These are phyloP conservation scores for Stenotaenia linearis DNA, from an alignment of 2,888 invertebrate species.

Conservation along the genomic window DNA sequence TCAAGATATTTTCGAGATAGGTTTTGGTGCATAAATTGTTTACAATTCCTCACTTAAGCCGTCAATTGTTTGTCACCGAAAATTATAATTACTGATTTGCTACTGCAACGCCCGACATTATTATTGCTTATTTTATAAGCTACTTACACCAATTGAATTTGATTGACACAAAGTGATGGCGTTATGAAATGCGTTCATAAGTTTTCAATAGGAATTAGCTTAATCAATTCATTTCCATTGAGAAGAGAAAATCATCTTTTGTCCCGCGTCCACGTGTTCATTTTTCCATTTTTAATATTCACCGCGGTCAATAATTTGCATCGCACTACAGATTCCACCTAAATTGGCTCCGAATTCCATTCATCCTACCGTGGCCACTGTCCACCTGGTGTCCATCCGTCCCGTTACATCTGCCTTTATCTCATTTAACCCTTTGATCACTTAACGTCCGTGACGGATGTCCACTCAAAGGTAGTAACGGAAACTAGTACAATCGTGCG, in stretches of 20 bases:
- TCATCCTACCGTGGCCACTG: background rate
- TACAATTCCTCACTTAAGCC: no score
- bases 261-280: background rate
- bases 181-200: background rate
- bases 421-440: slow-evolving; percentile 6
- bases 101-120: background rate
- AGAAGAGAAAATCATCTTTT: background rate
- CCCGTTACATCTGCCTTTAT: background rate
- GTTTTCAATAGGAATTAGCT: background rate
- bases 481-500: background rate
- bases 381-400: slow-evolving; percentile 26
- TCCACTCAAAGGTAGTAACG: slow-evolving; percentile 11
- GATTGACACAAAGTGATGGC: background rate
- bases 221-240: background rate
- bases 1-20: no score
- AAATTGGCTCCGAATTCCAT: background rate
- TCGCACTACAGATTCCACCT: background rate
- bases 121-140: background rate
- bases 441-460: background rate
- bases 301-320: background rate
- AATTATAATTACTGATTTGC: no score
- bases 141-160: background rate
- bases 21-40: no score
- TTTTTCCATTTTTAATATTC: slow-evolving; percentile 19
- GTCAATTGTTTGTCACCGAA: no score